Evolutionary conservation across 2,113 vertebrate genomes (phyloP).

Genomic region (Microcebus lehilahytsara): DNA sequence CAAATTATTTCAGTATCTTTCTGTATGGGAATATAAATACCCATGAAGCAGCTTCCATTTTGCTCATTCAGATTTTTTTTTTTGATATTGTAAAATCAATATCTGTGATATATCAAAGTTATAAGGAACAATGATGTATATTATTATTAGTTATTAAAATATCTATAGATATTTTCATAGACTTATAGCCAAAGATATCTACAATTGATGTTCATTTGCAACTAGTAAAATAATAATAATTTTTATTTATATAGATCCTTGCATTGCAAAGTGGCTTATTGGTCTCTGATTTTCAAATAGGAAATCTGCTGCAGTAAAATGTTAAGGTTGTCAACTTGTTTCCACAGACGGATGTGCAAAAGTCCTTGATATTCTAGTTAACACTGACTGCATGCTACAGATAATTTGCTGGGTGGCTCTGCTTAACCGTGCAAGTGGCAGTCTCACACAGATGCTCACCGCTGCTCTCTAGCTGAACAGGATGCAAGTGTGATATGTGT

Average conservation of each 20-base stretch:
- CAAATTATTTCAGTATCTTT: slow-evolving; percentile 49
- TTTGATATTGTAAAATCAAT: neutral
- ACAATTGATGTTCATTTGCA: neutral
- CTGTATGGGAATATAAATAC: neutral
- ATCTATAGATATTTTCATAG: neutral
- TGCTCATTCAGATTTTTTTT: neutral
- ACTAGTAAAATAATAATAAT: neutral
- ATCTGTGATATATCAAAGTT: slow-evolving; percentile 49
- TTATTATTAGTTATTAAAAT: slow-evolving; percentile 46
- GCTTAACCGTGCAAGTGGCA: neutral
- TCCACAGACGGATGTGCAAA: slow-evolving; percentile 29
- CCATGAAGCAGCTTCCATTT: neutral
- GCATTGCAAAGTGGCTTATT: neutral
- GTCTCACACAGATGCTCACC: neutral
- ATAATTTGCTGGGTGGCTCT: slow-evolving; percentile 23
- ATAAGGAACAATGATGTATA: neutral
- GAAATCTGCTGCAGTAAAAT: slow-evolving; percentile 7
- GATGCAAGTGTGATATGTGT: neutral
- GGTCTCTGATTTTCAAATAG: neutral
- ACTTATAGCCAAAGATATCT: neutral
- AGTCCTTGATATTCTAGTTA: slow-evolving; percentile 3
- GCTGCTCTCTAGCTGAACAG: neutral
- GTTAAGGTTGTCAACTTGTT: slow-evolving; percentile 23
- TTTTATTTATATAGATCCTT: neutral
- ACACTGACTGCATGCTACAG: neutral